Percentiles rank a stretch among this genome's conserved stretches.
These are phyloP conservation scores for Lagodon rhomboides DNA, from an alignment of 2,797 vertebrate genomes.

Conservation along the genomic window DNA sequence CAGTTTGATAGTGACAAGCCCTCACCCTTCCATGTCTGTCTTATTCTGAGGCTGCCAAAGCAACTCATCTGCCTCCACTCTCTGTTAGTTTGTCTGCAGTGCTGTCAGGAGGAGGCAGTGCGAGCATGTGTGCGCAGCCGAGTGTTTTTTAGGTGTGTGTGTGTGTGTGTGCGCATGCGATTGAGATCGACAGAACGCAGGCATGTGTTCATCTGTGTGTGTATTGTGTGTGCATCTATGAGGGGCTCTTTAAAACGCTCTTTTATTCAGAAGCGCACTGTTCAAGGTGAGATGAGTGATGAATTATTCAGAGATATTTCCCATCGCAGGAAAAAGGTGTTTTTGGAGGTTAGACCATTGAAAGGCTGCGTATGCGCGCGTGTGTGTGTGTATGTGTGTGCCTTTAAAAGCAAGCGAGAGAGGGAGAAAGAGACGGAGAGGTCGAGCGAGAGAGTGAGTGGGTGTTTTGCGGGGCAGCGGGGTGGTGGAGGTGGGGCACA, in stretches of 20 bases:
- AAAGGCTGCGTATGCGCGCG: constrained; percentile 53
- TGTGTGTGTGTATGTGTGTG: constrained; percentile 34
- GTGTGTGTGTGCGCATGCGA: constrained; percentile 4
- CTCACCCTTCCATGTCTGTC: constrained; percentile 68
- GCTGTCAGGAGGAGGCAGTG: constrained; percentile 70
- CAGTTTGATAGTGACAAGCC: constrained; percentile 78
- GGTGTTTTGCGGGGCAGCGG: constrained; percentile 70
- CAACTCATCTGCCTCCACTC: constrained; percentile 77
- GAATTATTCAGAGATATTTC: constrained; percentile 84
- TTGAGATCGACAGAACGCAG: constrained; percentile 24
- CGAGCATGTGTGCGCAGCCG: constrained; percentile 38
- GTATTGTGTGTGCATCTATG: constrained; percentile 60
- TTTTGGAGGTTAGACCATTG: constrained; percentile 80
- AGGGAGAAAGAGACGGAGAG: constrained; percentile 18
- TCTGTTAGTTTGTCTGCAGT: constrained; percentile 75
- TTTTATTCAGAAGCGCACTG: constrained; percentile 79
- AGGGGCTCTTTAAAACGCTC: constrained; percentile 79
- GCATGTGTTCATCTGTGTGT: constrained; percentile 46
- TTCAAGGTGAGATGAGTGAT: constrained; percentile 83
- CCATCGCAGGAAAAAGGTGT: constrained; percentile 74
- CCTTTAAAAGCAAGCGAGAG: constrained; percentile 41
- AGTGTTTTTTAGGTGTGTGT: constrained; percentile 15
- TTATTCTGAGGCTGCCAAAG: constrained; percentile 76
- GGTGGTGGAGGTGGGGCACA: constrained; percentile 61
- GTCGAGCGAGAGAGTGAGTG: constrained; percentile 55